Conservation (phyloP, 1,140 invertebrate genomes). For the Homarus americanus region DNA sequence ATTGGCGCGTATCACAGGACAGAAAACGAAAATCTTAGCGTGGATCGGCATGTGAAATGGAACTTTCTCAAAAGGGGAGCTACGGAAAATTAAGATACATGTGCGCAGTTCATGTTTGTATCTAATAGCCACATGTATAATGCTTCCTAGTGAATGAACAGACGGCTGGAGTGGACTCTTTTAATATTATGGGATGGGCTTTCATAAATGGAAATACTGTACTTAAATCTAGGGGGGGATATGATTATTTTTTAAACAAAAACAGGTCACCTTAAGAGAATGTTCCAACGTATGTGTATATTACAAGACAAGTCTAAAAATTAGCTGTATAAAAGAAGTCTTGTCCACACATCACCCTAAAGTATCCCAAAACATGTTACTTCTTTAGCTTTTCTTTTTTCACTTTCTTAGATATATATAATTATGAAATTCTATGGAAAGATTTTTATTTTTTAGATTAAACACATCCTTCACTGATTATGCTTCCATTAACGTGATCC, state of each 20-base stretch:
- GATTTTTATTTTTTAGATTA: conserved; percentile 5
- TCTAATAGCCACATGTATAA: background rate
- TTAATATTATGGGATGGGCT: background rate
- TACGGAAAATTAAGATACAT: conserved; percentile 2
- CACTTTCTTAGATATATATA: background rate
- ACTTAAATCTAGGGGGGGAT: background rate
- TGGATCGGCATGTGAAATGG: conserved; percentile 72
- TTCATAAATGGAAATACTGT: background rate
- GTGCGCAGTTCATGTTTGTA: conserved; percentile 11
- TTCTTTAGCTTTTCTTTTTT: conserved; percentile 20
- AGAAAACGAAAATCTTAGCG: conserved; percentile 71
- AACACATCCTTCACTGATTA: conserved; percentile 58
- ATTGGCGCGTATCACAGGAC: conserved; percentile 73
- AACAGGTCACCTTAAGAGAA: conserved; percentile 56
- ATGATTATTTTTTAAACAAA: background rate
- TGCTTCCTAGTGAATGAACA: background rate
- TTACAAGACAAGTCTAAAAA: conserved; percentile 67
- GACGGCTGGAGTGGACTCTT: background rate
- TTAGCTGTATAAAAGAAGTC: conserved; percentile 68
- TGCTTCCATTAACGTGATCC: conserved; percentile 57
- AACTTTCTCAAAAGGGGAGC: conserved; percentile 63
- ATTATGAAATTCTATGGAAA: conserved; percentile 20
- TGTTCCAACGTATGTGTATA: conserved; percentile 64
- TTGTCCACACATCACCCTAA: conserved; percentile 60
- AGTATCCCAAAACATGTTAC: conserved; percentile 38